Base-by-base conservation (phyloP, 2,797 vertebrate species). In the Calcarius lapponicus region DNA sequence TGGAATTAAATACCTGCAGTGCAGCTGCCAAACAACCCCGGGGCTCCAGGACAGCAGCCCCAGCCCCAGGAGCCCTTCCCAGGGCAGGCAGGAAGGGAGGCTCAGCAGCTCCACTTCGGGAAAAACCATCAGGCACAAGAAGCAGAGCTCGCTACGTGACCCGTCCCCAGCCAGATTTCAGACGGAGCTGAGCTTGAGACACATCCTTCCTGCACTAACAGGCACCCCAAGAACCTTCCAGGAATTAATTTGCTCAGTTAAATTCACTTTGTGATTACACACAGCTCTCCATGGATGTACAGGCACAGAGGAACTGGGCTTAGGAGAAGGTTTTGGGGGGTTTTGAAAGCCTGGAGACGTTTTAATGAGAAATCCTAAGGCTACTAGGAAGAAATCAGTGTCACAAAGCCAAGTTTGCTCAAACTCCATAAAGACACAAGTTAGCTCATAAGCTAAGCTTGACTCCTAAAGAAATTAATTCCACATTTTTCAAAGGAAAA, bases 301-400 rank as follows among this genome's bases (percentile, higher is more conserved):
- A 25, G 28, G 67, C 57, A 67, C 5, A 48, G 42, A 43, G 31
- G 24, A 73, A 17, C 5, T 1, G 17, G 9, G n/a, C 7, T 42
- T 7, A 24, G 32, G 32, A 69, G 6, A 2, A 0, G 18, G 2
- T 7, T 7, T 31, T 8, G 2, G 4, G 6, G 29, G 4, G 7
- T 10, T 25, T 21, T 17, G 3, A 62, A 74, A 2, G 4, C 17
- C 69, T 53, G 21, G 38, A 45, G 16, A 9, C 8, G 14, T 42
- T 84, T 58, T 13, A 47, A 5, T 1, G 2, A 9, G 31, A 75
- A 90, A 34, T 22, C 18, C 40, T 31, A 14, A 1, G 12, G 36
- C 36, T 36, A 36, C 36, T 36, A 60, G 22, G 32, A 90, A 70
- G 7, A 58, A 76, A 48, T 10, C 32, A 34, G 29, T 1, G 7